Percentiles rank a stretch among this genome's conserved stretches.
phyloP scores from a whole-genome alignment of 2,888 invertebrate species.

The Pteria penguin region DNA sequence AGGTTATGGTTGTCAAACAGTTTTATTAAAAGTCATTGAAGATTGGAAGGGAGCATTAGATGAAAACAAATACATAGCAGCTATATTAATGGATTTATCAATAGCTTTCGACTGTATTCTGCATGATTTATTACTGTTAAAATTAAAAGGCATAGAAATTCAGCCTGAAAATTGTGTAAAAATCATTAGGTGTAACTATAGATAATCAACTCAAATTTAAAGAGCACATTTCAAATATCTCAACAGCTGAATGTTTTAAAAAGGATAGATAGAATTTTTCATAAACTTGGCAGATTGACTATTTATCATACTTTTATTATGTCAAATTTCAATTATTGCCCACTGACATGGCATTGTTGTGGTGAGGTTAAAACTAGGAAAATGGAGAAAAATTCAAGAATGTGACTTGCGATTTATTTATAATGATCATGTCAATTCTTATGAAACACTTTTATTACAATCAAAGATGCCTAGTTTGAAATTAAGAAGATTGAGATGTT shows the following conservation, averaged over 20 bases:
- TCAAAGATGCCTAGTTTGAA: slow-evolving; percentile 4
- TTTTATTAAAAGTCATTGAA: background rate
- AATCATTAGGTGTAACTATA: background rate
- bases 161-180: background rate
- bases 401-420: slow-evolving; percentile 4
- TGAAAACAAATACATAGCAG: background rate
- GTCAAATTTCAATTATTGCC: slow-evolving; percentile 27
- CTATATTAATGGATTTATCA: background rate
- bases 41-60: background rate
- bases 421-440: background rate
- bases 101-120: background rate
- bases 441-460: background rate
- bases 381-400: slow-evolving; percentile 16
- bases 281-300: slow-evolving; percentile 9
- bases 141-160: background rate
- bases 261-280: slow-evolving; percentile 1
- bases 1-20: background rate
- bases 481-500: background rate
- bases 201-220: background rate
- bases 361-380: slow-evolving; percentile 14
- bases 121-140: background rate
- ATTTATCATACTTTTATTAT: slow-evolving; percentile 15
- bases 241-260: slow-evolving; percentile 8
- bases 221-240: background rate
- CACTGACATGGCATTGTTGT: slow-evolving; percentile 17